Percentiles rank a stretch among this genome's conserved stretches.
These are phyloP conservation scores for Xiphydria camelus DNA, from an alignment of 2,888 invertebrate species.

Conservation along the genomic window DNA sequence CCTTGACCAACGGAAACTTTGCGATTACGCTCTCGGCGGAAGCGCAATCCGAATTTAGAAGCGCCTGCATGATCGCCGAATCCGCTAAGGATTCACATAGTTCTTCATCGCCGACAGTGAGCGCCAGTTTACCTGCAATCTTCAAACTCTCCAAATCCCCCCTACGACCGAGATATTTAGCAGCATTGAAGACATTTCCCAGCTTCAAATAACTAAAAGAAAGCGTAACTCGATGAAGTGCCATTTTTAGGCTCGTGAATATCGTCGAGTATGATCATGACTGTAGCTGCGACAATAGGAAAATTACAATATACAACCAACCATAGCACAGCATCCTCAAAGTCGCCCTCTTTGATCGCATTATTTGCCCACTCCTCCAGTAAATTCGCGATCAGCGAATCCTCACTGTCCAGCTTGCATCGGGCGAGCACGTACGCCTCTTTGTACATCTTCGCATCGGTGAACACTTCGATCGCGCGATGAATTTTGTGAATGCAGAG, in stretches of 20 bases:
- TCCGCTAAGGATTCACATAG: slow-evolving; percentile 38
- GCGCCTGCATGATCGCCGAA: slow-evolving; percentile 35
- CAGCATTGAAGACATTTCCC: slow-evolving; percentile 66
- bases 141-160: slow-evolving; percentile 61
- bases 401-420: slow-evolving; percentile 59
- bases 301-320: too few relatives aligned
- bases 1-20: too few relatives aligned
- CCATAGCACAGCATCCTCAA: slow-evolving; percentile 57
- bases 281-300: too few relatives aligned
- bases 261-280: too few relatives aligned
- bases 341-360: slow-evolving; percentile 57
- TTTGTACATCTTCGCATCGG: slow-evolving; percentile 57
- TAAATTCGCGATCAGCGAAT: slow-evolving; percentile 57
- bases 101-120: slow-evolving; percentile 29
- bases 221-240: too few relatives aligned
- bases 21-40: slow-evolving; percentile 30
- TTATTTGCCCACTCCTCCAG: slow-evolving; percentile 60
- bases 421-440: slow-evolving; percentile 66
- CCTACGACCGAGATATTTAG: slow-evolving; percentile 63
- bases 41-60: slow-evolving; percentile 29
- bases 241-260: too few relatives aligned
- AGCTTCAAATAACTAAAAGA: slow-evolving; percentile 63
- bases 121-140: slow-evolving; percentile 66
- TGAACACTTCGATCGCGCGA: slow-evolving; percentile 61
- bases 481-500: slow-evolving; percentile 64